Conservation (phyloP, 2,797 vertebrate genomes). For the Merluccius polli region DNA sequence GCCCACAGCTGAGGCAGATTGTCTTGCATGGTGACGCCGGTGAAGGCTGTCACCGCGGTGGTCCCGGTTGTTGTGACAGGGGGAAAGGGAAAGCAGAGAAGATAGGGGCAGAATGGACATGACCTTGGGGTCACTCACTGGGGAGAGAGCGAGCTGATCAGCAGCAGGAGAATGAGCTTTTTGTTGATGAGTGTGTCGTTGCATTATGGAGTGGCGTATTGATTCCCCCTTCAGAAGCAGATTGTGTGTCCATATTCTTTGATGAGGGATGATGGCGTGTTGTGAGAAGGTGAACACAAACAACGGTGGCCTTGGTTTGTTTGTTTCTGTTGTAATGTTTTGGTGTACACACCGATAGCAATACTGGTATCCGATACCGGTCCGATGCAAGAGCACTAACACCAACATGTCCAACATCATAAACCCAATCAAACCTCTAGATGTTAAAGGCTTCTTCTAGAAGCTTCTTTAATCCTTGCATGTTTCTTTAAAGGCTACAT, state of each 20-base stretch:
- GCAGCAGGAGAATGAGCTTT: constrained; percentile 29
- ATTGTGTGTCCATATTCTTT: constrained; percentile 32
- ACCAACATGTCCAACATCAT: not conserved
- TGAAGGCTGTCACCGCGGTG: constrained; percentile 28
- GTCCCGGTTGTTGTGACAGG: constrained; percentile 30
- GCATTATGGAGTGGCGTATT: constrained; percentile 48
- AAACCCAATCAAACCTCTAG: no score
- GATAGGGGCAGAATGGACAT: constrained; percentile 35
- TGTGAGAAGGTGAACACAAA: constrained; percentile 15
- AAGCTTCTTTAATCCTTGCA: not conserved
- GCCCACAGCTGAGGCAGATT: constrained; percentile 29
- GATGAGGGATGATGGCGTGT: constrained; percentile 33
- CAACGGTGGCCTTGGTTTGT: not conserved
- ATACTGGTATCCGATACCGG: not conserved
- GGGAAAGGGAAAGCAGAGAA: constrained; percentile 21
- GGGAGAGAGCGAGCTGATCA: constrained; percentile 34
- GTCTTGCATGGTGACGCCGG: constrained; percentile 48
- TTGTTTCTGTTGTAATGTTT: not conserved
- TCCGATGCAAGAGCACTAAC: not conserved
- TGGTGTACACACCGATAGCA: not conserved
- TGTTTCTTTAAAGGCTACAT: not conserved
- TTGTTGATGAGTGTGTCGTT: constrained; percentile 40
- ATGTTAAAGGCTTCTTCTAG: not conserved
- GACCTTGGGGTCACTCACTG: constrained; percentile 29
- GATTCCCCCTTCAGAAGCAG: constrained; percentile 26